These are phyloP conservation scores for Stegodyphus dumicola DNA, from an alignment of 1,140 invertebrate genomes.

Conservation along the genomic window DNA sequence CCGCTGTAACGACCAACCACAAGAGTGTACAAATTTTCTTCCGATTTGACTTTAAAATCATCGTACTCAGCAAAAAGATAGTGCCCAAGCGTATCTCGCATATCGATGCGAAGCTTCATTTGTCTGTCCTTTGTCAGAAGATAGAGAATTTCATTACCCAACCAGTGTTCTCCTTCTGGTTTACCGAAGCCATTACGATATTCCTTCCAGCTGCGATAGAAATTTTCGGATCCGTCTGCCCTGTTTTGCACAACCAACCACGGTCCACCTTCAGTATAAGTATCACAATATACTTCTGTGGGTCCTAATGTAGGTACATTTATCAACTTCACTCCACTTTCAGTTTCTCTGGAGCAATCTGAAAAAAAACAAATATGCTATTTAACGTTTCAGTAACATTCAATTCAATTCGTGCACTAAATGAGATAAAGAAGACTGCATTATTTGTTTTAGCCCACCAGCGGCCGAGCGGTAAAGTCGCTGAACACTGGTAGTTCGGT, in stretches of 20 bases:
- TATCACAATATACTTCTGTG: conserved; percentile 79
- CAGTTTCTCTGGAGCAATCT: conserved; percentile 12
- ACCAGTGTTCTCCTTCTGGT: conserved; percentile 69
- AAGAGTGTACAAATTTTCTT: conserved; percentile 75
- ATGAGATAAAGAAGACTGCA: too few species aligned
- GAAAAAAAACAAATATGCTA: background rate
- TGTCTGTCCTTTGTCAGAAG: conserved; percentile 69
- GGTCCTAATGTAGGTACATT: conserved; percentile 77
- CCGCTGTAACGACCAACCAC: conserved; percentile 74
- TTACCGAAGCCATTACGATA: conserved; percentile 71
- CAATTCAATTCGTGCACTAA: too few species aligned
- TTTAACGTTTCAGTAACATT: background rate
- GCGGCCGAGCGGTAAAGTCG: too few species aligned
- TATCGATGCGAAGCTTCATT: conserved; percentile 71
- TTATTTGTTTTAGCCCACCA: too few species aligned
- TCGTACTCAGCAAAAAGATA: conserved; percentile 74
- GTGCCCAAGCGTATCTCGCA: conserved; percentile 73
- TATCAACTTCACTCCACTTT: conserved; percentile 77
- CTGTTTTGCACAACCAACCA: conserved; percentile 87
- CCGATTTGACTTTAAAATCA: conserved; percentile 75
- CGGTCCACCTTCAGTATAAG: conserved; percentile 72
- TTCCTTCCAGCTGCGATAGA: conserved; percentile 70
- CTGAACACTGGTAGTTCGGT: too few species aligned
- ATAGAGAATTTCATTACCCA: conserved; percentile 71
- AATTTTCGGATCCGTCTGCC: conserved; percentile 76